These are phyloP conservation scores for Tinea pellionella DNA, from an alignment of 2,888 invertebrate species.

Conservation along the genomic window DNA sequence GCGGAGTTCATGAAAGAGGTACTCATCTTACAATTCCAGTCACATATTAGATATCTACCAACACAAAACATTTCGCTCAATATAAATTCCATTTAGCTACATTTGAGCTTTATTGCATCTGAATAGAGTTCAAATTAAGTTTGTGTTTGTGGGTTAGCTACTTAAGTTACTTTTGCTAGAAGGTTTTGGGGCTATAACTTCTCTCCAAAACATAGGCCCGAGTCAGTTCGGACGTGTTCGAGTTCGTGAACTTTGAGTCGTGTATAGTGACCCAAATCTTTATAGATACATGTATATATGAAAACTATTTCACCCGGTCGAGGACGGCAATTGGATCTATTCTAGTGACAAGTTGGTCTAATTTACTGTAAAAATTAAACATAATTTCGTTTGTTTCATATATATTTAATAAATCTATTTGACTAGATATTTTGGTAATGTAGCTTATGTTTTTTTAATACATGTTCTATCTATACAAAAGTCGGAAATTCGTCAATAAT, in stretches of 20 bases:
- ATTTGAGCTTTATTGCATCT: background rate
- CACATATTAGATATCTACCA: background rate
- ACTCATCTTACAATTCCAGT: background rate
- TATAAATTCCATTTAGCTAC: background rate
- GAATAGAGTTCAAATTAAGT: background rate
- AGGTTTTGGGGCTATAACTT: background rate
- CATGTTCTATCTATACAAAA: no score
- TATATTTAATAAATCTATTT: background rate
- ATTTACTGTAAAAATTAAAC: background rate
- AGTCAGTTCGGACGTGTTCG: background rate
- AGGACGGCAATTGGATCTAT: background rate
- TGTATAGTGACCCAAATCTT: background rate
- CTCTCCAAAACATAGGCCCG: constrained; percentile 9
- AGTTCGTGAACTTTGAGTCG: background rate
- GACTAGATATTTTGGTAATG: no score
- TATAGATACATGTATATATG: background rate
- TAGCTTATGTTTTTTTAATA: no score
- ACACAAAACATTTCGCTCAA: background rate
- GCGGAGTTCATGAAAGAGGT: background rate
- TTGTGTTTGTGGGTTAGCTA: background rate
- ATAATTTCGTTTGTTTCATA: background rate
- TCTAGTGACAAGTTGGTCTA: background rate
- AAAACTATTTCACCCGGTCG: constrained; percentile 1
- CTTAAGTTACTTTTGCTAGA: background rate
- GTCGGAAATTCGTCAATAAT: no score